phyloP scores from a whole-genome alignment of 2,888 invertebrate genomes.

The Scaptomyza flava region DNA sequence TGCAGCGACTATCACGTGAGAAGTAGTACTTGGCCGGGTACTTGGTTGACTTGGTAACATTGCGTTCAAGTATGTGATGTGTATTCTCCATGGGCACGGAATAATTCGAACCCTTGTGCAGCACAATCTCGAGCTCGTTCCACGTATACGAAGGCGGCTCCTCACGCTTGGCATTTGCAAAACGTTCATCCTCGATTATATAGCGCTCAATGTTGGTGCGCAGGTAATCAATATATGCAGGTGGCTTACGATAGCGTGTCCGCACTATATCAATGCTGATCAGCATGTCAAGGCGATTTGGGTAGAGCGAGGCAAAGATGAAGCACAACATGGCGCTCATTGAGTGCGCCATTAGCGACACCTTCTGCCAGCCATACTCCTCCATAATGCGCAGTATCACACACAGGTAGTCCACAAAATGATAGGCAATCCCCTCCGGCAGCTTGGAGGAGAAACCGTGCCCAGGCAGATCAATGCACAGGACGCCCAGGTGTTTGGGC shows the following conservation, averaged over 20 bases:
- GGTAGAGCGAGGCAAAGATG: constrained; percentile 87
- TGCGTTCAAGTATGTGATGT: constrained; percentile 86
- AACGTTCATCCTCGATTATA: constrained; percentile 84
- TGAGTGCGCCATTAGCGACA: constrained; percentile 89
- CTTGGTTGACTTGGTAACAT: constrained; percentile 85
- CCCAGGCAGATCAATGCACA: constrained; percentile 89
- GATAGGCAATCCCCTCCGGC: constrained; percentile 86
- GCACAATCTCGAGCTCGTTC: constrained; percentile 86
- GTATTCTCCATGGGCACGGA: constrained; percentile 87
- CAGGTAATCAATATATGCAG: constrained; percentile 77
- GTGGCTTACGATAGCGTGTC: constrained; percentile 62
- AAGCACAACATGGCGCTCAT: constrained; percentile 88
- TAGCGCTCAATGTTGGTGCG: constrained; percentile 83
- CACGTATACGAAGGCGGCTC: constrained; percentile 88
- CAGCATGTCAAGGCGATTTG: constrained; percentile 82
- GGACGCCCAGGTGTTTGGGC: constrained; percentile 85
- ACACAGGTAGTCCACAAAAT: constrained; percentile 84
- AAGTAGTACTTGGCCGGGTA: constrained; percentile 87
- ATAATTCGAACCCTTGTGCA: constrained; percentile 86
- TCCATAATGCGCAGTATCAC: constrained; percentile 86
- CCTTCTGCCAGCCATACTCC: constrained; percentile 89
- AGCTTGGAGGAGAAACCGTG: constrained; percentile 89
- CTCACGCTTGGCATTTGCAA: constrained; percentile 65
- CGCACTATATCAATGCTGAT: constrained; percentile 82
- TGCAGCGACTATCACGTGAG: constrained; percentile 81